Conservation (phyloP, 2,888 invertebrate genomes). For the Phragmatobia fuliginosa region DNA sequence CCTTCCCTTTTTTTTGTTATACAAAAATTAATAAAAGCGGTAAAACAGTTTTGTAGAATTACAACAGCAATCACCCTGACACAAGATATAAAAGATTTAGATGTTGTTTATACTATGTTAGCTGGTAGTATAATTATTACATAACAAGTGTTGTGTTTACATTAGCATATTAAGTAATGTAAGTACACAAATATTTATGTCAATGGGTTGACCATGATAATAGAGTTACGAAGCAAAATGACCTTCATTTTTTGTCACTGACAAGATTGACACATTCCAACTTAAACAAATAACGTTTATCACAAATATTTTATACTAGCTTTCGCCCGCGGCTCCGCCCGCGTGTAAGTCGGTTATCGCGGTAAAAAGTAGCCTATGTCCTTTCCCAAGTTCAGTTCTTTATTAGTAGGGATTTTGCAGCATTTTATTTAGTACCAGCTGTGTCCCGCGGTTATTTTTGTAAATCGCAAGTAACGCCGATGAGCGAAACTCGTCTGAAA, state of each 20-base stretch:
- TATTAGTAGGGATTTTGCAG: too few species aligned
- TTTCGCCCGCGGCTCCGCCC: too few species aligned
- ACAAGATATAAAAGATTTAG: neutral
- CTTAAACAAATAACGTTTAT: neutral
- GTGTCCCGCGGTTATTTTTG: too few species aligned
- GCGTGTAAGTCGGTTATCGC: too few species aligned
- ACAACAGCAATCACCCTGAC: neutral
- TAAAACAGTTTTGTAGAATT: too few species aligned
- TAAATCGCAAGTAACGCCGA: too few species aligned
- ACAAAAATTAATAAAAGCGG: too few species aligned
- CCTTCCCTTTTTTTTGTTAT: too few species aligned
- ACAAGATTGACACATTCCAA: neutral
- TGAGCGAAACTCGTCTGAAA: too few species aligned
- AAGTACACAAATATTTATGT: conserved; percentile 1
- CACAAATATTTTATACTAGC: neutral
- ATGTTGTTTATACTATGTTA: conserved; percentile 3
- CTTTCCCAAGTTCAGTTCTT: too few species aligned
- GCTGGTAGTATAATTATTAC: conserved; percentile 1
- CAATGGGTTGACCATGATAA: conserved; percentile 35
- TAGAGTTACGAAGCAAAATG: conserved; percentile 46
- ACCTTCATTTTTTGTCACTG: conserved; percentile 45
- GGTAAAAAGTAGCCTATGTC: too few species aligned
- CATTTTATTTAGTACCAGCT: too few species aligned
- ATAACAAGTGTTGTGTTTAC: conserved; percentile 17
- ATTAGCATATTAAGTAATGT: conserved; percentile 18